Evolutionary conservation across 2,888 invertebrate species (phyloP).

Genomic region (Lagria hirta): DNA sequence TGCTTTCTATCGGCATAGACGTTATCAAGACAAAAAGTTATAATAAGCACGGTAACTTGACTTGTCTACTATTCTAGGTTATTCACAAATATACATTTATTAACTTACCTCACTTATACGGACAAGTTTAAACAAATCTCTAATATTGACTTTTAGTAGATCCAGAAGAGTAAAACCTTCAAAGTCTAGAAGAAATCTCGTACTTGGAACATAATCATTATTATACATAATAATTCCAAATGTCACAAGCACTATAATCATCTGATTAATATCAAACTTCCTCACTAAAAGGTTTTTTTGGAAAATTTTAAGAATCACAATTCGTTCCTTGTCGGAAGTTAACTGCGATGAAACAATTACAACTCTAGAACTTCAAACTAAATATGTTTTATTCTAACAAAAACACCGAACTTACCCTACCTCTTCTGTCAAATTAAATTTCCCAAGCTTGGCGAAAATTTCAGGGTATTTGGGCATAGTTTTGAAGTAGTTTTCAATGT

Average conservation of each 20-base stretch:
- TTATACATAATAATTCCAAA: constrained; percentile 1
- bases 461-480: neutral
- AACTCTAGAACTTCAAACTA: constrained; percentile 3
- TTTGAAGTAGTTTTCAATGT: constrained; percentile 3
- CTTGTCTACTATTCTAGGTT: no score
- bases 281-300: neutral
- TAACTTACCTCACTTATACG: constrained; percentile 1
- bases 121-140: neutral
- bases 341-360: neutral
- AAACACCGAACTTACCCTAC: no score
- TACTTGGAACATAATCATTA: constrained; percentile 1
- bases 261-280: constrained; percentile 2
- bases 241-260: constrained; percentile 1
- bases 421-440: constrained; percentile 1
- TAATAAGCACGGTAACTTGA: no score
- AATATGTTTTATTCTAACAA: no score
- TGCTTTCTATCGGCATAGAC: no score
- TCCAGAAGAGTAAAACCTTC: neutral
- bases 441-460: constrained; percentile 1
- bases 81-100: no score
- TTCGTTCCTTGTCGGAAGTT: neutral
- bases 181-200: neutral
- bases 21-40: no score
- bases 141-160: constrained; percentile 1
- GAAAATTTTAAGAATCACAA: neutral